Base-by-base conservation (phyloP, 2,797 vertebrate species). In the Periparus ater region DNA sequence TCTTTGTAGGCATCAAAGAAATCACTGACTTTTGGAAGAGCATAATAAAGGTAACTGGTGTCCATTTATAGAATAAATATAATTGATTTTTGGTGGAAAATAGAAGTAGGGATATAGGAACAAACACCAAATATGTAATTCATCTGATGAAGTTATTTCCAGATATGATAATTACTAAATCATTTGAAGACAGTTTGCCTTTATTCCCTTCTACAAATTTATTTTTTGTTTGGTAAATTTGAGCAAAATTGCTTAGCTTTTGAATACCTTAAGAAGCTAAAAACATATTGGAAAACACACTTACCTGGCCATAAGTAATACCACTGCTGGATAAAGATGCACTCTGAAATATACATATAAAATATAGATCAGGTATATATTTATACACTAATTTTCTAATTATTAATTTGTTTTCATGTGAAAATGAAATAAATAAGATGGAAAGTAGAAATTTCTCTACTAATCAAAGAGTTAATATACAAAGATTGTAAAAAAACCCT, bases 261-360 rank as follows among this genome's bases (percentile, higher is more conserved):
- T 73, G 27, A 77, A 48, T 16, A 85, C 19, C 10, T 67, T 20
- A 70, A 9, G 34, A 70, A 86, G 10, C 5, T 16, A 53, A 74
- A 94, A 83, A 42, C 3, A 18, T 11, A 4, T 20, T 88, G 30
- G 42, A 80, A 50, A 93, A 58, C 18, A 74, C 5, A 67, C 7
- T 93, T 95, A 97, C 95, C 95, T 96, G 89, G 29, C 96, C 96
- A 27, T 96, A 96, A n/a, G 81, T 32, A 72, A 96, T 23, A 40
- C 91, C 94, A 53, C 45, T 48, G 20, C 74, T 0, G 0, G 62
- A 63, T 7, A 3, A 58, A 30, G 60, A 53, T 62, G 81, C 94
- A 53, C 36, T 51, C 96, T 96, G 82, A 92, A 96, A 94, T 30
- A 23, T 36, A 36, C 10, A 36, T 36, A 10, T 36, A 88, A 88